phyloP scores from a whole-genome alignment of 2,888 invertebrate species.

The Petrolisthes cinctipes region DNA sequence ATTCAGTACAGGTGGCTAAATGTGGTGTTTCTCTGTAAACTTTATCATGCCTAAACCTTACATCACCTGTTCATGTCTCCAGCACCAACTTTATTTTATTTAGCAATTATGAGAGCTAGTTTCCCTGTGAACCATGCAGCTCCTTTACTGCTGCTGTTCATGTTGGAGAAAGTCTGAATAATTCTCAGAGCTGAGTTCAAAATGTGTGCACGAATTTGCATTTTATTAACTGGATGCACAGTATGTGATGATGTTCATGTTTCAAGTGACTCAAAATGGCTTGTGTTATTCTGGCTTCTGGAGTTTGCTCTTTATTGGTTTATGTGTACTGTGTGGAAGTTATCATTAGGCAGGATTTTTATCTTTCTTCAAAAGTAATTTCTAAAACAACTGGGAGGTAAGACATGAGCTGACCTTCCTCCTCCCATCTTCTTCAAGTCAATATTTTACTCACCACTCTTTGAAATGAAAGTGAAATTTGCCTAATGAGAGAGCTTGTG shows the following conservation, averaged over 20 bases:
- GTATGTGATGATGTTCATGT: constrained; percentile 31
- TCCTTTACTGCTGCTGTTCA: constrained; percentile 7
- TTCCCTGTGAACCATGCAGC: not conserved
- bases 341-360: constrained; percentile 35
- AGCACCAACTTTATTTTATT: constrained; percentile 21
- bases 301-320: constrained; percentile 22
- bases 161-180: not conserved
- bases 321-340: constrained; percentile 11
- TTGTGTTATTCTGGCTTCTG: constrained; percentile 27
- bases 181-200: constrained; percentile 22
- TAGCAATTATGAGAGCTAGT: not conserved
- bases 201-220: constrained; percentile 6
- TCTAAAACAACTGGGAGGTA: not conserved
- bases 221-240: constrained; percentile 19
- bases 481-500: constrained; percentile 44
- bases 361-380: constrained; percentile 16
- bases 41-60: constrained; percentile 6
- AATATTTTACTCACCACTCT: not conserved
- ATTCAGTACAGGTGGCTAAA: constrained; percentile 9
- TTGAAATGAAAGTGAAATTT: constrained; percentile 35
- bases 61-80: constrained; percentile 35
- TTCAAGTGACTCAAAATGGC: constrained; percentile 1
- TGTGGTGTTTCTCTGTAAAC: constrained; percentile 19
- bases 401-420: not conserved
- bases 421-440: constrained; percentile 18